Base-by-base conservation (phyloP, 2,888 invertebrate species). In the Willowsia nigromaculata region DNA sequence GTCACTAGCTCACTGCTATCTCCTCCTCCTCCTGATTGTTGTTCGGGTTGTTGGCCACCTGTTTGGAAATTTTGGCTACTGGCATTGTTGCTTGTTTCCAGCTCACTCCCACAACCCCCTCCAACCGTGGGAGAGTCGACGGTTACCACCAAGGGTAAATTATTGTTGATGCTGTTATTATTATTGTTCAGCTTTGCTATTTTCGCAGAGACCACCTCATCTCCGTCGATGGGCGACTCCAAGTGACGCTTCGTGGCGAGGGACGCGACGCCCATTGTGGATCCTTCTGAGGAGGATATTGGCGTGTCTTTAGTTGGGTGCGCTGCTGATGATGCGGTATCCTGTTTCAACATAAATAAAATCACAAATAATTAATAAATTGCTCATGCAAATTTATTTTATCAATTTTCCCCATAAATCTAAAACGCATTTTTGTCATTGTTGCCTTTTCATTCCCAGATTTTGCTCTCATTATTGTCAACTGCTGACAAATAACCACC, bases 231-330 rank as follows among this genome's bases (percentile, higher is more conserved):
- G 25, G 91, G 90, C 56, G 88, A 85, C 82, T 91, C 92, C 43
- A 93, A 90, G 59, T 92, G 90, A 78, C 93, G 85, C 89, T 93
- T 93, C 47, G 93, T 91, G 62, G 91, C 91, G 11, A 92, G 88
- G 59, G 92, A 92, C n/a, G 93, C 93, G 18, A 93, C 93, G 40
- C 93, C 93, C 93, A 93, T 93, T 59, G 56, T 40, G 33, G 47
- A 1, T 50, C 47, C 76, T 53, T 37, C 80, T 47, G 53, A 25
- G 47, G 33, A 30, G 9, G 74, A 9, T 9, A 30, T 6, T 22
- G 47, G 5, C 15, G 37, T 27, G 15, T 47, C 37, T 33, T 40
- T 59, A n/a, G 25, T 65, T 47, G 33, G 59, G 11, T 59, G 56
- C 56, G 25, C 62, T 30, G 30, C 33, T 18, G 80, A 59, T 89